These are phyloP conservation scores for Leptinotarsa texana DNA, from an alignment of 1,140 invertebrate genomes.

Conservation along the genomic window DNA sequence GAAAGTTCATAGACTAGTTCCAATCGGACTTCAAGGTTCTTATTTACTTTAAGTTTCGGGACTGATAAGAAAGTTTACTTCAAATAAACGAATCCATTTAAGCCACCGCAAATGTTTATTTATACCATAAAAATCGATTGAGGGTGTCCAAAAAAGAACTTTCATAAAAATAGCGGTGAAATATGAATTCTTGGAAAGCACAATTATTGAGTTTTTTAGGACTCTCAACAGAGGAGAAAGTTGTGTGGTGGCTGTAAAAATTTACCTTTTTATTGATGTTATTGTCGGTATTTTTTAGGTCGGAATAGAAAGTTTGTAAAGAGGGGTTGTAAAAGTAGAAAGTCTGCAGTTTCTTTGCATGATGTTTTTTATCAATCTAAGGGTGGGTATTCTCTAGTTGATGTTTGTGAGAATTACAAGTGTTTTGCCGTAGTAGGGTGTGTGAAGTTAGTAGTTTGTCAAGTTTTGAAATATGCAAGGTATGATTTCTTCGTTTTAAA, in stretches of 20 bases:
- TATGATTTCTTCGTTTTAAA: too few relatives aligned
- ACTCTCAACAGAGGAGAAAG: neutral
- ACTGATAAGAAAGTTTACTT: neutral
- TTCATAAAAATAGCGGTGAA: neutral
- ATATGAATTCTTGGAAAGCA: neutral
- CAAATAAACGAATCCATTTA: neutral
- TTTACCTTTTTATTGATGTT: conserved; percentile 10
- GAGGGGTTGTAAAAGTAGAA: conserved; percentile 32
- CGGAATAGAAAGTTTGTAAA: conserved; percentile 9
- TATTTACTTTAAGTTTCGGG: neutral
- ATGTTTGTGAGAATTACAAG: neutral
- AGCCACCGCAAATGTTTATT: neutral
- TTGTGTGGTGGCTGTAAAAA: conserved; percentile 11
- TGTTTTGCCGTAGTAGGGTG: neutral
- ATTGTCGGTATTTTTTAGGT: conserved; percentile 10
- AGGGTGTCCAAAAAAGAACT: too few relatives aligned
- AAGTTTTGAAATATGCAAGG: too few relatives aligned
- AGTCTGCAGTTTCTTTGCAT: conserved; percentile 21
- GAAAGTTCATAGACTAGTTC: conserved; percentile 49
- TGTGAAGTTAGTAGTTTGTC: too few relatives aligned
- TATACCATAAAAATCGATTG: neutral
- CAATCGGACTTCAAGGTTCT: conserved; percentile 27
- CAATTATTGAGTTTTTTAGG: neutral
- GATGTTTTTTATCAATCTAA: conserved; percentile 10
- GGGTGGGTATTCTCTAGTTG: conserved; percentile 16